These are phyloP conservation scores for Clusia tigrina DNA, from an alignment of 2,888 invertebrate species.

Conservation along the genomic window DNA sequence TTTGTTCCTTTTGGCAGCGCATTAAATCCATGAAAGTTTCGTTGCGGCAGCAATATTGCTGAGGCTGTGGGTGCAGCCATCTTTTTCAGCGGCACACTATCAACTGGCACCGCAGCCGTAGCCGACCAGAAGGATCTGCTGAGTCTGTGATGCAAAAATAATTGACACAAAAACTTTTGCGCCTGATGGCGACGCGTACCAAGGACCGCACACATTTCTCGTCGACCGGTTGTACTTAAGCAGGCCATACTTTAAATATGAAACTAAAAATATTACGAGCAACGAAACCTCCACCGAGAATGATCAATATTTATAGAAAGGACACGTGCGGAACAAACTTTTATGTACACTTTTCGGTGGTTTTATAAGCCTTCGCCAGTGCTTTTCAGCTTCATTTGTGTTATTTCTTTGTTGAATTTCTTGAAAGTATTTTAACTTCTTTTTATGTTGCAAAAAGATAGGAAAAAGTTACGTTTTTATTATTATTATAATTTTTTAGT, in stretches of 20 bases:
- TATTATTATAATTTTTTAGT: background rate
- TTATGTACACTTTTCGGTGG: background rate
- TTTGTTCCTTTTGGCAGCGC: conserved; percentile 10
- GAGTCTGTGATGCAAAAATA: conserved; percentile 47
- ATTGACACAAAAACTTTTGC: conserved; percentile 53
- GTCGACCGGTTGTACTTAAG: conserved; percentile 60
- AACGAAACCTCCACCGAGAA: conserved; percentile 26
- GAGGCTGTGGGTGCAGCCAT: conserved; percentile 9
- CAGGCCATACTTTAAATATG: conserved; percentile 52
- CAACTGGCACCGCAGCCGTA: background rate
- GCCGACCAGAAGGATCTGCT: conserved; percentile 26
- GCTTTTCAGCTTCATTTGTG: conserved; percentile 9
- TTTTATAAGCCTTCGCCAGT: background rate
- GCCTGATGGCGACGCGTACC: conserved; percentile 54
- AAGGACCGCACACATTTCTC: conserved; percentile 48
- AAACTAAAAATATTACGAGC: conserved; percentile 31
- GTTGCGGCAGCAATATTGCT: conserved; percentile 34
- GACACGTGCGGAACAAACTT: background rate
- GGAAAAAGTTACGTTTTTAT: background rate
- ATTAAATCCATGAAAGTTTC: conserved; percentile 50
- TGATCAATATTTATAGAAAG: conserved; percentile 15
- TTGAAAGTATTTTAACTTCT: background rate
- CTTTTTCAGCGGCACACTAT: no score
- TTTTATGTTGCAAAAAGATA: background rate
- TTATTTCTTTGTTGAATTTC: conserved; percentile 1